Base-by-base conservation (phyloP, 2,113 vertebrate genomes). In the Prunella himalayana region DNA sequence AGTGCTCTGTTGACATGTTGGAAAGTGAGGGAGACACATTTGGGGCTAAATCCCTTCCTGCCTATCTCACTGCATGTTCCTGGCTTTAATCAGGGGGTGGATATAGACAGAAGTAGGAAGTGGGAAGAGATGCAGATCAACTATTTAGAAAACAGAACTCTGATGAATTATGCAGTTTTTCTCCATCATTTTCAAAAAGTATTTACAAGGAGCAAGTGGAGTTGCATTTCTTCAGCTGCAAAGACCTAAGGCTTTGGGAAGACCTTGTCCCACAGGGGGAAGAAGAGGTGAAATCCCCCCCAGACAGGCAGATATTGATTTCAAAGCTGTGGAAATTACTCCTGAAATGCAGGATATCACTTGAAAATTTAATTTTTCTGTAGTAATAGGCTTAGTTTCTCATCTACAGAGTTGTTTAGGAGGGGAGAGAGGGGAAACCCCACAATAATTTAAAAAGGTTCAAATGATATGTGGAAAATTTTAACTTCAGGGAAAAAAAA, bases 361-460 rank as follows among this genome's bases (percentile, higher is more conserved):
- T 64, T 41, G 15, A 35, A 33, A 66, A 42, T 64, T 50, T 60
- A 20, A 8, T 41, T 86, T 86, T 76, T 66, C 24, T 63, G 12
- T 39, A 15, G 3, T 28, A 61, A 49, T 8, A 77, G 13, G 13
- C 16, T 73, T 54, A 45, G 23, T 54, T 75, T 92, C 27, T 76
- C 9, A 60, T 39, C 16, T 64, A 14, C 35, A 56, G 7, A 3
- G 4, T n/a, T 61, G 24, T n/a, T 73, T 16, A 37, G 14, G 78
- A 31, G 6, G 7, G 14, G 9, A 45, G 12, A 7, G 24, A 47
- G 6, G 6, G 11, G 13, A 6, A 60, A 5, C 1, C 2, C 9
- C 4, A 19, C 11, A 42, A n/a, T 35, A 42, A 30, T 41, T 59
- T 65, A 24, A 42, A 75, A 19, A 45, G 23, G 19, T 68, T 28